phyloP scores from a whole-genome alignment of 2,797 vertebrate genomes.

The Glossophaga mutica region DNA sequence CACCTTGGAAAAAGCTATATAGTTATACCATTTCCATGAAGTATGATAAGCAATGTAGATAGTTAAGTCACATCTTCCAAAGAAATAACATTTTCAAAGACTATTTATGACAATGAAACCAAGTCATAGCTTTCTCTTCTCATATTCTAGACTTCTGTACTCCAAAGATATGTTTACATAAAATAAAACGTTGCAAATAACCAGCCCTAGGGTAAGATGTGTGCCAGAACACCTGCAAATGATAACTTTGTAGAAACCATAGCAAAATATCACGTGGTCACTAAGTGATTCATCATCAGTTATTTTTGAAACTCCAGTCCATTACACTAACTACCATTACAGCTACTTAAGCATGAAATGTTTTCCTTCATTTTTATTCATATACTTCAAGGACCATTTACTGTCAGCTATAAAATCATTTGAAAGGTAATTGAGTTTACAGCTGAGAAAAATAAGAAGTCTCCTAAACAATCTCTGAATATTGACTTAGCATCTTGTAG shows the following conservation, averaged over 20 bases:
- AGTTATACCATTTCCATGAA: slow-evolving; percentile 5
- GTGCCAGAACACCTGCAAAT: slow-evolving; percentile 38
- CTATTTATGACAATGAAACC: slow-evolving; percentile 22
- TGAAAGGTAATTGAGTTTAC: slow-evolving; percentile 76
- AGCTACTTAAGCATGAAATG: slow-evolving; percentile 75
- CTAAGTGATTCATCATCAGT: slow-evolving; percentile 64
- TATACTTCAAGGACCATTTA: slow-evolving; percentile 75
- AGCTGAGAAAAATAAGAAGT: slow-evolving; percentile 74
- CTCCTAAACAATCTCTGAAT: slow-evolving; percentile 64
- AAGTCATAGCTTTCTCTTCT: neutral
- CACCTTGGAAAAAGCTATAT: neutral
- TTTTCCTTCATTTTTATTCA: slow-evolving; percentile 73
- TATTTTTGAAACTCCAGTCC: slow-evolving; percentile 76
- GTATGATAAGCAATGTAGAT: neutral
- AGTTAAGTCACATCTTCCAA: slow-evolving; percentile 46
- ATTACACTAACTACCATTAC: slow-evolving; percentile 38
- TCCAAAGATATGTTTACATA: neutral
- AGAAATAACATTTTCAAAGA: slow-evolving; percentile 52
- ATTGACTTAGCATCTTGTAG: slow-evolving; percentile 72
- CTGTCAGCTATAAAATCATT: slow-evolving; percentile 74
- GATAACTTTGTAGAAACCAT: slow-evolving; percentile 43
- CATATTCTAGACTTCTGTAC: neutral
- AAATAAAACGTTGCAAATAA: slow-evolving; percentile 48
- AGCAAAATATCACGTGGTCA: slow-evolving; percentile 32
- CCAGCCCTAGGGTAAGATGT: slow-evolving; percentile 24